Conservation (phyloP, 2,797 vertebrate species). For the Pempheris klunzingeri region DNA sequence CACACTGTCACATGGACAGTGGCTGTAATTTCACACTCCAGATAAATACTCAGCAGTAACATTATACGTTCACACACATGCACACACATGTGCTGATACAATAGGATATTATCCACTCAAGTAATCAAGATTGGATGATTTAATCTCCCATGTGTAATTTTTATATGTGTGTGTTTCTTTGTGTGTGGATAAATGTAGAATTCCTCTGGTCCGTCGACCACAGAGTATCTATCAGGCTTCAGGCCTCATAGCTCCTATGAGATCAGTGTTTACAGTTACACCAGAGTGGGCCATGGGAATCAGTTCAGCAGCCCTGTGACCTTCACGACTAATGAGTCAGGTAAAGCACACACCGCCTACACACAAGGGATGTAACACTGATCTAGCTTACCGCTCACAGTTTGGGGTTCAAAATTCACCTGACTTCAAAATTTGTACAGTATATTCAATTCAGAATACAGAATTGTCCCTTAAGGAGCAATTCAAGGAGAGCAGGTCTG, state of each 20-base stretch:
- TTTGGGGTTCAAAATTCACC: not conserved
- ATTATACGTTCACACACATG: conserved; percentile 40
- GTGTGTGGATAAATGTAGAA: conserved; percentile 84
- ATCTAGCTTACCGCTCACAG: conserved; percentile 5
- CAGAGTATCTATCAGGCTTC: conserved; percentile 87
- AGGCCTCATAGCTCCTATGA: conserved; percentile 91
- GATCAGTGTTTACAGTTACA: conserved; percentile 92
- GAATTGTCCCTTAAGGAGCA: not conserved
- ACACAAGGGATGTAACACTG: conserved; percentile 3
- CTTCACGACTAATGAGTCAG: conserved; percentile 95
- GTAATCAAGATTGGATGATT: conserved; percentile 54
- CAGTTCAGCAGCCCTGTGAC: conserved; percentile 91
- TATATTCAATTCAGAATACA: not conserved
- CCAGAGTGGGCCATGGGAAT: conserved; percentile 94
- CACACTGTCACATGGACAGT: conserved; percentile 42
- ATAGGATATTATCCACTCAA: conserved; percentile 53
- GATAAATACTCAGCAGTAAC: conserved; percentile 52
- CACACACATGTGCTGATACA: conserved; percentile 53
- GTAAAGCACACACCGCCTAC: conserved; percentile 74
- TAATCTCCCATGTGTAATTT: conserved; percentile 48
- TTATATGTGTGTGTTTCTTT: conserved; percentile 47
- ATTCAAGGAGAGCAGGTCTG: not conserved
- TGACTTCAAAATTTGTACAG: not conserved
- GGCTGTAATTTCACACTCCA: conserved; percentile 76
- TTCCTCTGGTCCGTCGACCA: conserved; percentile 88